Evolutionary conservation across 1,140 invertebrate species (phyloP).

Genomic region (Trypoxylus dichotomus): DNA sequence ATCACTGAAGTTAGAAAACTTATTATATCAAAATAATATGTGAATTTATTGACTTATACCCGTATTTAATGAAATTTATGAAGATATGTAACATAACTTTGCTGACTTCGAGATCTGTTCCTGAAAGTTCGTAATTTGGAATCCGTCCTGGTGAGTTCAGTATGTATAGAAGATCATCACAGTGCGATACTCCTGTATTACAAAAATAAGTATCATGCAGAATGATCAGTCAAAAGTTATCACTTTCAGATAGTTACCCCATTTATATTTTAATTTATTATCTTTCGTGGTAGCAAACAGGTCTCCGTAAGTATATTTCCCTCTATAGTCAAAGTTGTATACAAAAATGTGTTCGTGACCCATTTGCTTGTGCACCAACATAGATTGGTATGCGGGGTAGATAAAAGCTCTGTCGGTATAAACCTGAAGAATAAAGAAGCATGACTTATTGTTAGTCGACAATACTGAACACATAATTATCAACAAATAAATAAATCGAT

Average conservation of each 20-base stretch:
- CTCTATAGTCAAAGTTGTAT: slow-evolving; percentile 43
- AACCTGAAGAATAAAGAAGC: slow-evolving; percentile 38
- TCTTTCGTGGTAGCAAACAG: slow-evolving; percentile 34
- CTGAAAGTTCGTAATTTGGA: slow-evolving; percentile 22
- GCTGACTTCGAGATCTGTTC: slow-evolving; percentile 40
- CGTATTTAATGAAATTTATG: slow-evolving; percentile 42
- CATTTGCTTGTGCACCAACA: slow-evolving; percentile 36
- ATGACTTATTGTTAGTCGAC: not conserved
- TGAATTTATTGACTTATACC: slow-evolving; percentile 31
- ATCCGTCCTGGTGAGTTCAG: slow-evolving; percentile 35
- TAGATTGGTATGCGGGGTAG: slow-evolving; percentile 41
- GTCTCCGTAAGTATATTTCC: slow-evolving; percentile 36
- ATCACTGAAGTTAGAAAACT: not conserved
- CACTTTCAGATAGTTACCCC: slow-evolving; percentile 37
- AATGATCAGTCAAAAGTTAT: not conserved
- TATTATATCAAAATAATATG: not conserved
- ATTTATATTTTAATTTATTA: slow-evolving; percentile 35
- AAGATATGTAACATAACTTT: slow-evolving; percentile 39
- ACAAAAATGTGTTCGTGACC: slow-evolving; percentile 38
- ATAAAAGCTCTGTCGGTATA: slow-evolving; percentile 41
- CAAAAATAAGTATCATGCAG: not conserved
- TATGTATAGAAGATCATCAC: slow-evolving; percentile 45
- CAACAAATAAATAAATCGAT: not conserved
- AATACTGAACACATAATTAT: not conserved
- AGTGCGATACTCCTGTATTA: slow-evolving; percentile 39